phyloP scores from a whole-genome alignment of 2,888 invertebrate genomes.

The Tethea ocularis region DNA sequence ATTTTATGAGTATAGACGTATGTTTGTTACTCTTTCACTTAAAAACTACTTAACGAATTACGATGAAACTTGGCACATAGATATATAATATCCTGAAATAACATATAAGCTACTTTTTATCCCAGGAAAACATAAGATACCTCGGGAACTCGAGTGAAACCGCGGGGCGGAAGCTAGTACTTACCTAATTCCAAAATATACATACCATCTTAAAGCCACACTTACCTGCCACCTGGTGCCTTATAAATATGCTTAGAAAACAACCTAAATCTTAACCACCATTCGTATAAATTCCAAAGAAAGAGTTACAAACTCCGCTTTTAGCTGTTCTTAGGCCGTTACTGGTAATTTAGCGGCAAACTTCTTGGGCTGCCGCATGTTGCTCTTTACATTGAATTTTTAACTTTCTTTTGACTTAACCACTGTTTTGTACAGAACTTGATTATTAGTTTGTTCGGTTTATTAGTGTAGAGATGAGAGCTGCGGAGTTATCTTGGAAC shows the following conservation, averaged over 20 bases:
- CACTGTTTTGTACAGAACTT: conserved; percentile 3
- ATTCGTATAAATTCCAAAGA: conserved; percentile 37
- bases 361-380: conserved; percentile 25
- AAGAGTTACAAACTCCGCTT: conserved; percentile 41
- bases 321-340: conserved; percentile 33
- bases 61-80: too few species aligned
- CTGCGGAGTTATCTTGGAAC: too few species aligned
- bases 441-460: conserved; percentile 4
- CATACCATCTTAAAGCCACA: too few species aligned
- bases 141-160: too few species aligned
- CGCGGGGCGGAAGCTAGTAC: too few species aligned
- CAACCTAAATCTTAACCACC: conserved; percentile 37
- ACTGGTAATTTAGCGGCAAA: conserved; percentile 45
- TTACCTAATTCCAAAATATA: too few species aligned
- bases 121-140: too few species aligned
- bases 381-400: conserved; percentile 29
- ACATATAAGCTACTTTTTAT: too few species aligned
- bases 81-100: too few species aligned
- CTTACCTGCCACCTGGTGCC: conserved; percentile 11
- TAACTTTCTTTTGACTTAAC: conserved; percentile 13
- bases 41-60: too few species aligned
- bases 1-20: too few species aligned
- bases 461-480: neutral
- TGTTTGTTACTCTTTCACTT: too few species aligned
- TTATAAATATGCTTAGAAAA: conserved; percentile 30